These are phyloP conservation scores for Nasonia longicornis DNA, from an alignment of 1,140 invertebrate species.

Conservation along the genomic window DNA sequence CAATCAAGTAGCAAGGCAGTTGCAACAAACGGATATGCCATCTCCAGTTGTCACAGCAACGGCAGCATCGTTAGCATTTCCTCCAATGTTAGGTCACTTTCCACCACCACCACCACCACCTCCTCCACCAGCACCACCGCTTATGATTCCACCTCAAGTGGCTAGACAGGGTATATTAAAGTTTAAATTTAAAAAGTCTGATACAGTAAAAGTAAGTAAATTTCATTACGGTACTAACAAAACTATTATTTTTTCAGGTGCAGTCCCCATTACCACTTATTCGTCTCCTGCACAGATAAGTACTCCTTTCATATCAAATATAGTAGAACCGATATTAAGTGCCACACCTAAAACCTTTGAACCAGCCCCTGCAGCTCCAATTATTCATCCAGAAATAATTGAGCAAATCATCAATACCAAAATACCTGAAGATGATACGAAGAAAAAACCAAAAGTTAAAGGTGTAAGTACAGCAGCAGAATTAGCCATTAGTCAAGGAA, in stretches of 20 bases:
- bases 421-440: slow-evolving; percentile 75
- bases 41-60: slow-evolving; percentile 63
- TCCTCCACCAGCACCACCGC: slow-evolving; percentile 69
- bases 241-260: slow-evolving; percentile 52
- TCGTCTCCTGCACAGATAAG: slow-evolving; percentile 65
- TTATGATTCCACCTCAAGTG: slow-evolving; percentile 75
- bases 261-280: slow-evolving; percentile 64
- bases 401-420: slow-evolving; percentile 73
- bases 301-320: slow-evolving; percentile 61
- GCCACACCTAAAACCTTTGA: slow-evolving; percentile 63
- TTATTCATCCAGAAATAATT: slow-evolving; percentile 66
- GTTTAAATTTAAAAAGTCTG: slow-evolving; percentile 36
- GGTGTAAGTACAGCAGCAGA: slow-evolving; percentile 70
- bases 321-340: slow-evolving; percentile 63
- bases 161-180: slow-evolving; percentile 56
- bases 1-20: slow-evolving; percentile 75
- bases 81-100: slow-evolving; percentile 59
- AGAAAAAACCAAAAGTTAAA: slow-evolving; percentile 77
- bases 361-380: slow-evolving; percentile 55
- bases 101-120: slow-evolving; percentile 74
- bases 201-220: slow-evolving; percentile 2
- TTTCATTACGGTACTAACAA: slow-evolving; percentile 32
- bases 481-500: slow-evolving; percentile 67
- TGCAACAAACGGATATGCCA: slow-evolving; percentile 71
- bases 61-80: slow-evolving; percentile 59